Conservation (phyloP, 1,140 invertebrate genomes). For the Drosophila parabipectinata region DNA sequence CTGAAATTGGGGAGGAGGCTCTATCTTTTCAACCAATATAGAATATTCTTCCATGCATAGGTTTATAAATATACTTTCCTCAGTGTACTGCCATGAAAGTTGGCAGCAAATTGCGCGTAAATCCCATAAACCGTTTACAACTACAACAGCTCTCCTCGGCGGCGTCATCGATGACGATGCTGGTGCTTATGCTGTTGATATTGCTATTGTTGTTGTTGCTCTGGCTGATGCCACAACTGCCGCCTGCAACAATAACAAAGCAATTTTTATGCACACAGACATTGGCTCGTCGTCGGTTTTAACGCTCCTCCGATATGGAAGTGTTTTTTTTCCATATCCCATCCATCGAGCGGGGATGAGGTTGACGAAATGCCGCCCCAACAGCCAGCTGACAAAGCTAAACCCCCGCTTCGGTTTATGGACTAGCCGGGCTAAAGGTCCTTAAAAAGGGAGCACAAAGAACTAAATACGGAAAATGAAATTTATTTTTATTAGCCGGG, state of each 20-base stretch:
- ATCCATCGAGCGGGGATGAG: not conserved
- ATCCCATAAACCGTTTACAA: conserved; percentile 82
- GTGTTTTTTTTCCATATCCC: conserved; percentile 16
- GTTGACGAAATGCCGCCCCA: conserved; percentile 12
- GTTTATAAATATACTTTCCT: not conserved
- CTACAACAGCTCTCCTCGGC: conserved; percentile 70
- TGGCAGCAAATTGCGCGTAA: conserved; percentile 80
- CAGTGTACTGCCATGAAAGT: conserved; percentile 61
- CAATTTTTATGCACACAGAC: conserved; percentile 74
- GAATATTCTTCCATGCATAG: not conserved
- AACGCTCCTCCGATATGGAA: conserved; percentile 28
- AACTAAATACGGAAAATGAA: conserved; percentile 52
- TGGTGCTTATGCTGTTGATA: conserved; percentile 10
- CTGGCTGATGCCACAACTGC: conserved; percentile 33
- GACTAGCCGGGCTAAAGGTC: conserved; percentile 52
- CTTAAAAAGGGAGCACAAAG: conserved; percentile 28
- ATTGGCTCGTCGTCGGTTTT: conserved; percentile 38
- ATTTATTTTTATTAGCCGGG: conserved; percentile 72
- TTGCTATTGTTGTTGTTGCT: conserved; percentile 11
- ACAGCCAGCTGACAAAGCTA: conserved; percentile 66
- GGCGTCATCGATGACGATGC: conserved; percentile 67
- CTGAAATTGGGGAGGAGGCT: too few species aligned
- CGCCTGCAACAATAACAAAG: conserved; percentile 79
- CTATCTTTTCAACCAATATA: too few species aligned
- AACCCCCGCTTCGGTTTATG: conserved; percentile 47